These are phyloP conservation scores for Caiman crocodilus DNA, from an alignment of 2,797 vertebrate genomes.

Conservation along the genomic window DNA sequence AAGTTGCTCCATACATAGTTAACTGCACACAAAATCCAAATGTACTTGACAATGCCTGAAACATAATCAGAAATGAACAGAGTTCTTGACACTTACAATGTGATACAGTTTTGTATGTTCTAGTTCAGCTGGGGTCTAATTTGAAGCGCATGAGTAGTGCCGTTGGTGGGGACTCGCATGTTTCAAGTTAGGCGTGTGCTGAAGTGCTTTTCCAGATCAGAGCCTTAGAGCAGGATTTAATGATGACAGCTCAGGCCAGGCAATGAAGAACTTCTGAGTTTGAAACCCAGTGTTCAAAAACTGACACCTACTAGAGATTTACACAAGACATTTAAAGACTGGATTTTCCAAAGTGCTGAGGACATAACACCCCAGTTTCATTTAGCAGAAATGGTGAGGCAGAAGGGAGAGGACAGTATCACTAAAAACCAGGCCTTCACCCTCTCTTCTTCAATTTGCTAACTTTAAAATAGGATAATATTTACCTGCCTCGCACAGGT, in stretches of 20 bases:
- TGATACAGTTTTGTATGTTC: neutral
- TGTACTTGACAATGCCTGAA: neutral
- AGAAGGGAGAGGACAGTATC: neutral
- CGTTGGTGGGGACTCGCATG: constrained; percentile 19
- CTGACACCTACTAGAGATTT: neutral
- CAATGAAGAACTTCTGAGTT: neutral
- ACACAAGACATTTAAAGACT: constrained; percentile 12
- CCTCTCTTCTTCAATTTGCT: constrained; percentile 16
- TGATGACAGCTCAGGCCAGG: neutral
- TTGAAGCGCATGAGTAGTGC: constrained; percentile 23
- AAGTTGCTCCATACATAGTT: neutral
- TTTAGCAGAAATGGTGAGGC: neutral
- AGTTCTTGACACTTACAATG: constrained; percentile 4
- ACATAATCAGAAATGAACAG: neutral
- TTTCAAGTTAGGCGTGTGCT: constrained; percentile 56
- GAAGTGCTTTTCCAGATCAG: constrained; percentile 16
- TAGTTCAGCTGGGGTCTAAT: constrained; percentile 13
- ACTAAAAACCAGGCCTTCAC: neutral
- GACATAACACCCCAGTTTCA: constrained; percentile 15
- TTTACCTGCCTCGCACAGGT: neutral
- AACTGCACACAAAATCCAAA: neutral
- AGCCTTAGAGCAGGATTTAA: constrained; percentile 17
- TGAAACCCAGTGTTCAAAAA: constrained; percentile 9
- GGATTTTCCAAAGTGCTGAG: constrained; percentile 23
- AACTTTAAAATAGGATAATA: neutral